Conservation (phyloP, 2,113 vertebrate genomes). For the Acrocephalus kingi region DNA sequence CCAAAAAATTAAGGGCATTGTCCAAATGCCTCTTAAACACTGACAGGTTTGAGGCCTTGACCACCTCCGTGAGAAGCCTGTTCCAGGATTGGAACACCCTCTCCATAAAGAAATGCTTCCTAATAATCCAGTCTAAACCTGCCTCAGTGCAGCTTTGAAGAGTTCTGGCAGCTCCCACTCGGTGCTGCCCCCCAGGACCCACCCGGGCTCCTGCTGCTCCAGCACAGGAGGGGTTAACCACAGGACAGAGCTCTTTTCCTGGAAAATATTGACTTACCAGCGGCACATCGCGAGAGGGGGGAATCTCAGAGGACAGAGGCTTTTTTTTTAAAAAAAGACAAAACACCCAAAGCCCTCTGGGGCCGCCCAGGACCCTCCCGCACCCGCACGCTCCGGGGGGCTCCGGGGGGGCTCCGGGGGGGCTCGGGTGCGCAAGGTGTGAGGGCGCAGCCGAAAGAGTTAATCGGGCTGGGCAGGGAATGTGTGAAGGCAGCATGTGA, state of each 20-base stretch:
- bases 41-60: background rate
- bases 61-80: background rate
- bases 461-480: conserved; percentile 20
- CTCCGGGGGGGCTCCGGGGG: too few relatives aligned
- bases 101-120: background rate
- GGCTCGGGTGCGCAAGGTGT: accelerated
- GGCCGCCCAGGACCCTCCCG: background rate
- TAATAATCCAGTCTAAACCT: background rate
- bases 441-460: conserved; percentile 11
- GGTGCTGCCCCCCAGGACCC: background rate
- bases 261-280: background rate
- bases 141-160: background rate
- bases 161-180: background rate
- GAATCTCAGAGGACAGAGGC: background rate
- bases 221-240: background rate
- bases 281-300: background rate
- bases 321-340: background rate
- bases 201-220: background rate
- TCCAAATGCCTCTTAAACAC: background rate
- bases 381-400: accelerated
- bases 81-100: background rate
- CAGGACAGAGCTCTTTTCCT: background rate
- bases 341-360: background rate
- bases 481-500: conserved; percentile 55
- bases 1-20: background rate